A percentile compares a stretch with the other conserved stretches of the same genome.
Evolutionary conservation across 2,888 invertebrate species (phyloP).

Genomic region (Deilephila porcellus): DNA sequence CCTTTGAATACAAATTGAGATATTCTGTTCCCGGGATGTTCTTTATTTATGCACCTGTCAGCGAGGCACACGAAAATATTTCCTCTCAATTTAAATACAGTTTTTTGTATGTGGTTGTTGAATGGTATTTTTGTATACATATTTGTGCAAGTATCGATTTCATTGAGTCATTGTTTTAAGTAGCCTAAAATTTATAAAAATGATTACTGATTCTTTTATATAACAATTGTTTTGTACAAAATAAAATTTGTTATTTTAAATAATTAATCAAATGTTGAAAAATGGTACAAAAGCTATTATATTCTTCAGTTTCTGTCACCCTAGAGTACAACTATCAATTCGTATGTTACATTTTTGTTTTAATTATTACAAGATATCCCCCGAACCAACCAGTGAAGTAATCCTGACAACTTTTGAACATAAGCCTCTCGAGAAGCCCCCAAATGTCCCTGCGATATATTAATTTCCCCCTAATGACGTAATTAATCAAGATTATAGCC

Average conservation of each 20-base stretch:
- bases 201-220: too few species aligned
- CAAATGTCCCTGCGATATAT: background rate
- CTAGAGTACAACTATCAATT: background rate
- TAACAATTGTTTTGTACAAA: too few species aligned
- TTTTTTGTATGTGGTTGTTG: slow-evolving; percentile 40
- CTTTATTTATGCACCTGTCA: slow-evolving; percentile 26
- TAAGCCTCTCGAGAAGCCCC: slow-evolving; percentile 19
- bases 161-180: background rate
- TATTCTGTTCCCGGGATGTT: slow-evolving; percentile 23
- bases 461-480: slow-evolving; percentile 24
- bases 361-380: background rate
- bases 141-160: slow-evolving; percentile 38
- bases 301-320: background rate
- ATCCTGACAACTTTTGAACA: slow-evolving; percentile 32
- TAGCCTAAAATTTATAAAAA: background rate
- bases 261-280: too few species aligned
- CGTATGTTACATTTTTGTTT: background rate
- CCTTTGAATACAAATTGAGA: slow-evolving; percentile 31
- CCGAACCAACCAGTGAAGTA: background rate
- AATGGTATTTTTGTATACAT: background rate
- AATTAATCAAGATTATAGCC: slow-evolving; percentile 20
- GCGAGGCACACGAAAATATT: slow-evolving; percentile 24
- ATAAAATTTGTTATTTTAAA: too few species aligned
- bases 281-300: too few species aligned
- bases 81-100: slow-evolving; percentile 37